phyloP scores from a whole-genome alignment of 2,888 invertebrate species.

The Fragum whitleyi region DNA sequence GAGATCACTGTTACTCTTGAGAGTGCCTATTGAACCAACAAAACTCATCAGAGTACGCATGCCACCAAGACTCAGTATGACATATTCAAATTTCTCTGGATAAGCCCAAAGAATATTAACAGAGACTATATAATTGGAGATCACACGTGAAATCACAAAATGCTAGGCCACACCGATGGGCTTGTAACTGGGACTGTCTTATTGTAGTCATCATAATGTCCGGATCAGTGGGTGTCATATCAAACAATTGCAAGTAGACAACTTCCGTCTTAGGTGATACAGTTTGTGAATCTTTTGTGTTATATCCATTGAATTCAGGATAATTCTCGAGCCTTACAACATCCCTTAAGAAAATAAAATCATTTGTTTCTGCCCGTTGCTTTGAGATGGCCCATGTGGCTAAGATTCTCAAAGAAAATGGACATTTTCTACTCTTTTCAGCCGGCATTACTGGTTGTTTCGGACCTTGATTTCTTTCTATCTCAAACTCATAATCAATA shows the following conservation, averaged over 20 bases:
- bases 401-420: slow-evolving; percentile 5
- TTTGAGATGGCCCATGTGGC: background rate
- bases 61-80: slow-evolving; percentile 64
- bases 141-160: slow-evolving; percentile 52
- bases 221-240: slow-evolving; percentile 55
- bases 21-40: slow-evolving; percentile 57
- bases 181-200: slow-evolving; percentile 24
- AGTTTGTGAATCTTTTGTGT: slow-evolving; percentile 27
- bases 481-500: slow-evolving; percentile 14
- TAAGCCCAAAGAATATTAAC: slow-evolving; percentile 63
- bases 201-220: slow-evolving; percentile 60
- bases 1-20: slow-evolving; percentile 67
- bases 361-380: slow-evolving; percentile 19
- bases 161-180: slow-evolving; percentile 34
- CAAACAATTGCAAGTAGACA: slow-evolving; percentile 56
- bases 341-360: slow-evolving; percentile 41
- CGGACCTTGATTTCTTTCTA: slow-evolving; percentile 28
- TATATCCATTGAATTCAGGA: slow-evolving; percentile 42
- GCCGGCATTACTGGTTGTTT: slow-evolving; percentile 38
- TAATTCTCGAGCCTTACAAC: background rate
- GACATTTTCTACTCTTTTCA: background rate
- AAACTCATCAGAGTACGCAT: slow-evolving; percentile 73
- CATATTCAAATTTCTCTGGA: slow-evolving; percentile 44
- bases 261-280: slow-evolving; percentile 44
- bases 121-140: slow-evolving; percentile 63